Base-by-base conservation (phyloP, 2,797 vertebrate genomes). In the Percopsis omiscomaycus region DNA sequence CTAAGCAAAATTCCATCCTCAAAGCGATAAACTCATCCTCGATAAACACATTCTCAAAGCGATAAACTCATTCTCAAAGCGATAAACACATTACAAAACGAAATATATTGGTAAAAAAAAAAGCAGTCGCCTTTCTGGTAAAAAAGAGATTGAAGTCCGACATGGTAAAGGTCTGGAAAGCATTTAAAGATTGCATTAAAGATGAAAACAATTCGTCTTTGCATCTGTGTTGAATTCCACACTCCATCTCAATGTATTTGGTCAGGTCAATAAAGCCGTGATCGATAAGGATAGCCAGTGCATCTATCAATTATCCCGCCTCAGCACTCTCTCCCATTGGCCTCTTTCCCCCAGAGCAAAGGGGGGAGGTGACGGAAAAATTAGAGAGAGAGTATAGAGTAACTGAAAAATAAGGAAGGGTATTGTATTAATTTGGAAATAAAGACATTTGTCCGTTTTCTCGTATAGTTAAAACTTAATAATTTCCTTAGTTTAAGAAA, bases 251-350 rank as follows among this genome's bases (percentile, higher is more conserved):
- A 92, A 93, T 92, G 92, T 93, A 93, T 92, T 93, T 92, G 91
- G 87, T 89, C 78, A 83, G 87, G 85, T 93, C 92, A 89, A 92
- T 94, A 92, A 80, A 74, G 82, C 61, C 73, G 86, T 88, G 91
- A 92, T 94, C 92, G 81, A 93, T 94, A 92, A 89, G 89, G 91
- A 94, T 92, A 92, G 92, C 90, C 92, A 92, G 89, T 90, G 89
- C 91, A 93, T 93, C 92, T 92, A 93, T 93, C 92, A 94, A 92
- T 93, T 94, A 92, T 93, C 90, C 92, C 90, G 89, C 86, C 89
- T 92, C 92, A 91, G 89, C 89, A 91, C 89, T 91, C 90, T 91
- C 87, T 88, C 91, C 86, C 90, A 88, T 86, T 90, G 91, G 90
- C 87, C 86, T 88, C 82, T 81, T 83, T 78, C 84, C 79, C 54